Evolutionary conservation across 2,888 invertebrate species (phyloP), one percentile per base, ranked within the genome.

Genomic region (Dastarcus helophoroides): DNA sequence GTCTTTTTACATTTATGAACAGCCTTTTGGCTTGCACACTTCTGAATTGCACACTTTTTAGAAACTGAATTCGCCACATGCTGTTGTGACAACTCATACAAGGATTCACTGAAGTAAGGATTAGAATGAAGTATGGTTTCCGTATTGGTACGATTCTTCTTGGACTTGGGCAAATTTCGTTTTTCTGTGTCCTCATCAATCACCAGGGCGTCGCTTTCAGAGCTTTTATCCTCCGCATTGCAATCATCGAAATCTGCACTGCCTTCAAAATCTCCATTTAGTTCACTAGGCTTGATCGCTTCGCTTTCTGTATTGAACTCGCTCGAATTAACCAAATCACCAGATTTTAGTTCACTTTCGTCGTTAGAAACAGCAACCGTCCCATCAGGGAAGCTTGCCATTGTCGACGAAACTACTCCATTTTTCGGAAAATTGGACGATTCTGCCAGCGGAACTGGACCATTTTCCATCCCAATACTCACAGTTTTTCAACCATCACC

Each of bases 371-470:
- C 22, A 33, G 41, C 35, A 30, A 29, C 33, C 32, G 43, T 42
- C 29, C 38, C 39, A 32, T 44, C 43, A 19, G 57, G 53, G 42
- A 52, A 54, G 40, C 58, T 60, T 38, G 58, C 58, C 58, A 59
- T 59, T 37, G 44, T 47, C 24, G 48, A 43, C 14, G 43, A 37
- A 24, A 40, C 44, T 46, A 52, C 50, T 35, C 55, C 57, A 51
- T 58, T 53, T 41, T 51, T 50, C 33, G 50, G 30, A 34, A 14
- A 21, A 26, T 52, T 44, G 49, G 47, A 50, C 55, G 60, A 62
- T 61, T 56, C 59, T 61, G 60, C 62, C n/a, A n/a, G n/a, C n/a
- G n/a, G n/a, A n/a, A n/a, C 51, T 44, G 49, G 47, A 50, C 55
- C 60, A 62, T 61, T 56, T 60, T 61, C 62, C 62, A 62, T 62